Evolutionary conservation across 2,888 invertebrate species (phyloP), one percentile per base, ranked within the genome.

Genomic region (Caenorhabditis uteleia): DNA sequence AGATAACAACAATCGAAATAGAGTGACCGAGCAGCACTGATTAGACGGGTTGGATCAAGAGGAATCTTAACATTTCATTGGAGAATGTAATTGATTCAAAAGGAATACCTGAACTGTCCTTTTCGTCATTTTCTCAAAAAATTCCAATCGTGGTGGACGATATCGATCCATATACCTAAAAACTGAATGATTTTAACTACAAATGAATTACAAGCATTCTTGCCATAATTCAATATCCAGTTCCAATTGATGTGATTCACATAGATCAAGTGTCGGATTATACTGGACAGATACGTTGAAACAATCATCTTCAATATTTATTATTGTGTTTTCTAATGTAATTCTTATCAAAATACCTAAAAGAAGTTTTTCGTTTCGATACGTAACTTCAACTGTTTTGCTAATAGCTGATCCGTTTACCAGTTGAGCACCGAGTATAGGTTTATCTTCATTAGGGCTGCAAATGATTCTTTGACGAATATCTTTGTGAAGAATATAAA

Each of bases 1-100:
- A 71, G 55, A 18, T 59, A 50, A n/a, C 51, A 54, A 29, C 59
- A 68, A 27, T 77, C 77, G 34, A 75, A 77, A 45, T 72, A 68
- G 18, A 77, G 49, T 14, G 73, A 61, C 16, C 77, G 61, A 12
- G 64, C 59, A n/a, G 56, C 67, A 10, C 60, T 55, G 10, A 39
- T 43, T 27, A 70, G 20, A 20, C 66, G 57, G 6, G 51, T 57
- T 14, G 57, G 57, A 20, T 64, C 62, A 6, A 64, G 48, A 8
- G 62, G 54, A 18, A 64, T 57, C 38, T 55, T 46, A n/a, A 49
- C 16, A 5, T 44, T 20, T 31, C 8, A 20, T 26, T 23, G 6
- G 4, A 23, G 33, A 4, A 31, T 18, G n/a, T 34, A 44, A 2
- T 44, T 39, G 46, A 36, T 38, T 27, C 38, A 14, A 16, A 38